Evolutionary conservation across 2,113 vertebrate species (phyloP).

Genomic region (Micromys minutus): DNA sequence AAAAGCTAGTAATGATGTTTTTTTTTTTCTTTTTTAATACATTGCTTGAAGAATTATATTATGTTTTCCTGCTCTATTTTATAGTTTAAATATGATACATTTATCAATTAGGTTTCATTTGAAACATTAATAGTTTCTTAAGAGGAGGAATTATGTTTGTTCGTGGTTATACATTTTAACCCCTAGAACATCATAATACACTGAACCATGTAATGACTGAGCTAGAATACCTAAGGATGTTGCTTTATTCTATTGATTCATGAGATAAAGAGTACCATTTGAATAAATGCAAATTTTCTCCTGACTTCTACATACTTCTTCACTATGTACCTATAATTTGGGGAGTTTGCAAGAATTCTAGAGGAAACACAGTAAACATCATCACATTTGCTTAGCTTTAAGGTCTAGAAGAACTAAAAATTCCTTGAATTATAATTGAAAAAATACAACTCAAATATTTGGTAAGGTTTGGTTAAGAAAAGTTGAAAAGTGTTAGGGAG

Average conservation of each 20-base stretch:
- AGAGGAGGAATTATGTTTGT: not conserved
- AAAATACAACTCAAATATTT: constrained; percentile 5
- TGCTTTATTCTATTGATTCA: not conserved
- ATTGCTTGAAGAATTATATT: not conserved
- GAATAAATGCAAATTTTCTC: not conserved
- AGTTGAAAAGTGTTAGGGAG: not conserved
- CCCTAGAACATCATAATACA: not conserved
- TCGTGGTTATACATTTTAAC: not conserved
- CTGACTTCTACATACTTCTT: constrained; percentile 23
- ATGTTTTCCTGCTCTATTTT: not conserved
- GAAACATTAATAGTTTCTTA: not conserved
- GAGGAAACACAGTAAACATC: not conserved
- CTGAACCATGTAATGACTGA: not conserved
- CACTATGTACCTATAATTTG: not conserved
- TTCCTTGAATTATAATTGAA: not conserved
- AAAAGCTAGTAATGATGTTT: not conserved
- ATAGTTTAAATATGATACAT: not conserved
- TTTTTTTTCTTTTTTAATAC: too few relatives aligned
- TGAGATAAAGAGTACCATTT: not conserved
- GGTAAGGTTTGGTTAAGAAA: constrained; percentile 31
- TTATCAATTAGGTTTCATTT: not conserved
- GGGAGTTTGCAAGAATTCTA: constrained; percentile 19
- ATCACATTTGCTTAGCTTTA: not conserved
- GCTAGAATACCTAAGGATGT: not conserved
- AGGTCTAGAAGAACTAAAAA: not conserved